phyloP scores from a whole-genome alignment of 1,140 invertebrate species.

The Heterodera schachtii region DNA sequence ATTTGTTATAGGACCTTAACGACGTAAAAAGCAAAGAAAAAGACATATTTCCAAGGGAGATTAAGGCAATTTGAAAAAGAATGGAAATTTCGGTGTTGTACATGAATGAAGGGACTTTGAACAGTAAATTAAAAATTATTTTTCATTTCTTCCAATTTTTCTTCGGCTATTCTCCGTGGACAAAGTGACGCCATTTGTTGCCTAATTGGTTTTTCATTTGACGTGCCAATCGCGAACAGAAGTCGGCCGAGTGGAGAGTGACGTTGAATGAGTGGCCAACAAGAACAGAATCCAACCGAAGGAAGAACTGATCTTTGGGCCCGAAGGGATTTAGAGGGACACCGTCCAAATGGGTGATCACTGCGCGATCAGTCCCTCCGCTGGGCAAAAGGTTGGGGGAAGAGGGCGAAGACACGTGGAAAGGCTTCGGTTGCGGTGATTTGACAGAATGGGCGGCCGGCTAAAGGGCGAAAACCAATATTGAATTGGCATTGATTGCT shows the following conservation, averaged over 20 bases:
- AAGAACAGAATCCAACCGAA: slow-evolving; percentile 24
- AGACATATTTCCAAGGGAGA: too few relatives aligned
- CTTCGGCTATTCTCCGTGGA: background rate
- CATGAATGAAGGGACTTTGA: too few relatives aligned
- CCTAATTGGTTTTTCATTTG: background rate
- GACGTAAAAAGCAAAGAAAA: too few relatives aligned
- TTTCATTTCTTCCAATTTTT: too few relatives aligned
- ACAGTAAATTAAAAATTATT: too few relatives aligned
- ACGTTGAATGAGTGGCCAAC: slow-evolving; percentile 27
- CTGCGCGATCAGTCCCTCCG: slow-evolving; percentile 23
- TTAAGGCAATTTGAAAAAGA: too few relatives aligned
- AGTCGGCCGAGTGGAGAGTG: slow-evolving; percentile 18
- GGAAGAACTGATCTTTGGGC: slow-evolving; percentile 37
- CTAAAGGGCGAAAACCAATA: background rate
- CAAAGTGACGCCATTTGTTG: slow-evolving; percentile 15
- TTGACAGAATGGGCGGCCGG: background rate
- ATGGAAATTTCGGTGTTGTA: too few relatives aligned
- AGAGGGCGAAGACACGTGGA: slow-evolving; percentile 8
- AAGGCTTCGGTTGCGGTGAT: background rate
- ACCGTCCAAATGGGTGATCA: slow-evolving; percentile 41
- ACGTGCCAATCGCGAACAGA: slow-evolving; percentile 11
- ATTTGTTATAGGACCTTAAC: too few relatives aligned
- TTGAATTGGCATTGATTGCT: too few relatives aligned
- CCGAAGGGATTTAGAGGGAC: slow-evolving; percentile 38
- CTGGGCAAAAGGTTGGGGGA: slow-evolving; percentile 4